A percentile compares a stretch with the other conserved stretches of the same genome.
Conservation (phyloP, 1,140 invertebrate species). For the Triops cancriformis region DNA sequence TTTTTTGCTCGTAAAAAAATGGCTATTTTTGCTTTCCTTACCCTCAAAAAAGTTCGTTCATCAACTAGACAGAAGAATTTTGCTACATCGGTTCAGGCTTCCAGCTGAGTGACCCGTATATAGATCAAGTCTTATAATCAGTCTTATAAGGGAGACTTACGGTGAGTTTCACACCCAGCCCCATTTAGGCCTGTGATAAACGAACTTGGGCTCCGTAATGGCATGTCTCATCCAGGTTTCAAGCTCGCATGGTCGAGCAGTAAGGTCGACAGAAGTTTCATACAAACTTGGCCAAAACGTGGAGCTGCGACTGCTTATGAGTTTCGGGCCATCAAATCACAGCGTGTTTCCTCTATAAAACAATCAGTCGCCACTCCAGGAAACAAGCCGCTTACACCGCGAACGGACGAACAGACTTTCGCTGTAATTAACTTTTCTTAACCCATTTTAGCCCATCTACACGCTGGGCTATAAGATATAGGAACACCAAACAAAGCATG, state of each 20-base stretch:
- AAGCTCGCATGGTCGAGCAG: not conserved
- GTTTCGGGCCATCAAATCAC: not conserved
- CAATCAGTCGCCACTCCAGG: constrained; percentile 4
- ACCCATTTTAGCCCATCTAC: not conserved
- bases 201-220: not conserved
- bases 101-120: constrained; percentile 4
- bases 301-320: not conserved
- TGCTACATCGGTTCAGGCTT: not conserved
- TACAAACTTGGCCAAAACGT: not conserved
- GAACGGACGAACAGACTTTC: not conserved
- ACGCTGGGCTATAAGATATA: not conserved
- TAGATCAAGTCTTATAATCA: constrained; percentile 4
- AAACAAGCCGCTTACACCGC: not conserved
- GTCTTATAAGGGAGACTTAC: not conserved
- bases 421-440: not conserved
- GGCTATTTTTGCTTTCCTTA: not conserved
- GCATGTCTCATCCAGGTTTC: not conserved
- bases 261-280: not conserved
- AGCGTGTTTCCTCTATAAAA: constrained; percentile 14
- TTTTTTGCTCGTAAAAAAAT: not conserved
- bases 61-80: not conserved
- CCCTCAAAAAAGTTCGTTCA: not conserved
- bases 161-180: constrained; percentile 12
- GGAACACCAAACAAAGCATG: not conserved
- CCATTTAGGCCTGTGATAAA: not conserved